Percentiles rank a stretch among this genome's conserved stretches.
Evolutionary conservation across 2,888 invertebrate genomes (phyloP).

Genomic region (Apodemia duryi): DNA sequence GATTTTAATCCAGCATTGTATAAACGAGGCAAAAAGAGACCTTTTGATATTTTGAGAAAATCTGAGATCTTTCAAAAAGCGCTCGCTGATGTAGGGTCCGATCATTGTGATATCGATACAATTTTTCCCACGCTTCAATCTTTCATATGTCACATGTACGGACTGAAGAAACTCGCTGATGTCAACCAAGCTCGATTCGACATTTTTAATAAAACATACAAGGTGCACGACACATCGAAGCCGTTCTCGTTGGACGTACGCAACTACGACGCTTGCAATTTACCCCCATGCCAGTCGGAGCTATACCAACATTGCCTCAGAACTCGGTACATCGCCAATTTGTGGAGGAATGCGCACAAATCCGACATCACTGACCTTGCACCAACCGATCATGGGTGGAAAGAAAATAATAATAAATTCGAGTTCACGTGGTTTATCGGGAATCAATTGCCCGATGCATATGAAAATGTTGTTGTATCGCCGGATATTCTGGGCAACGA

Average conservation of each 20-base stretch:
- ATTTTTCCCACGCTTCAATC: not conserved
- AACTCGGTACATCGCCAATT: constrained; percentile 22
- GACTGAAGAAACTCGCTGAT: not conserved
- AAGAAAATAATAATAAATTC: constrained; percentile 16
- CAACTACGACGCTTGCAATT: constrained; percentile 16
- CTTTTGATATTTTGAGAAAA: not conserved
- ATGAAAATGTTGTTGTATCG: no score
- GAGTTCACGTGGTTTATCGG: constrained; percentile 22
- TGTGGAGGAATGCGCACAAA: constrained; percentile 24
- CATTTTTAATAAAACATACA: constrained; percentile 15
- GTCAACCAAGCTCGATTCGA: constrained; percentile 3
- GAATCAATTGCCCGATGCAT: constrained; percentile 22
- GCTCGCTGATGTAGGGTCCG: not conserved
- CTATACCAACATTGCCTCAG: constrained; percentile 26
- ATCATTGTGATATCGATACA: not conserved
- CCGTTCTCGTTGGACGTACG: constrained; percentile 12
- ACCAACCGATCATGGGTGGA: constrained; percentile 20
- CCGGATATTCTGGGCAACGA: no score
- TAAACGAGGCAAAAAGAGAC: constrained; percentile 7
- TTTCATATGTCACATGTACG: not conserved
- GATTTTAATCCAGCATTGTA: constrained; percentile 30
- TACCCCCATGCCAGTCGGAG: constrained; percentile 23
- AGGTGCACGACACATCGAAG: not conserved
- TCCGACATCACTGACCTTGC: constrained; percentile 18
- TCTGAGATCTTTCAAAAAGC: constrained; percentile 6